These are phyloP conservation scores for Cactoblastis cactorum DNA, from an alignment of 2,888 invertebrate genomes.

Conservation along the genomic window DNA sequence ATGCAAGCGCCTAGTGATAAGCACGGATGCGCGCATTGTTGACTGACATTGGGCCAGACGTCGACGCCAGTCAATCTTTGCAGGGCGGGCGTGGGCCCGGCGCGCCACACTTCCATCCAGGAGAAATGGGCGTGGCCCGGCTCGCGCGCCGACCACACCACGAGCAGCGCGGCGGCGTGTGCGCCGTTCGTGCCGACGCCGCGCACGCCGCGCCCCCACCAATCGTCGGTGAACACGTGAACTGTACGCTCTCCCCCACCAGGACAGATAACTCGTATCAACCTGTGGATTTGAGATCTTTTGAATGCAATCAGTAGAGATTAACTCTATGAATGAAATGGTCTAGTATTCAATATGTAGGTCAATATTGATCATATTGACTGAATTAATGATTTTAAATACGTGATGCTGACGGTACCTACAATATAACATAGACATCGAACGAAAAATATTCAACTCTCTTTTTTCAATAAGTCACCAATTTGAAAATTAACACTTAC, in stretches of 20 bases:
- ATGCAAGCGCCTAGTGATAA: conserved; percentile 89
- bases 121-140: conserved; percentile 86
- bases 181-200: conserved; percentile 37
- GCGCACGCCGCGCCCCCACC: conserved; percentile 74
- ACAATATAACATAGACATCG: no score
- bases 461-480: no score
- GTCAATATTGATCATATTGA: no score
- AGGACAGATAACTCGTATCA: conserved; percentile 4
- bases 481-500: neutral
- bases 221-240: conserved; percentile 90
- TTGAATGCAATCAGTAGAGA: neutral
- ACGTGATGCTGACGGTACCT: no score
- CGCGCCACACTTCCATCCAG: conserved; percentile 77
- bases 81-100: conserved; percentile 25
- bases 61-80: conserved; percentile 22
- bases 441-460: no score
- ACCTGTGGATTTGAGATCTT: conserved; percentile 27
- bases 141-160: conserved; percentile 89
- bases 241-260: conserved; percentile 82
- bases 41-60: conserved; percentile 57
- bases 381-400: no score
- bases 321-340: no score
- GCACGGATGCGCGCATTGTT: conserved; percentile 69
- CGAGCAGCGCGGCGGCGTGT: conserved; percentile 87
- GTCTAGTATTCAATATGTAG: no score